Base-by-base conservation (phyloP, 1,140 invertebrate genomes). In the Ostrea edulis region DNA sequence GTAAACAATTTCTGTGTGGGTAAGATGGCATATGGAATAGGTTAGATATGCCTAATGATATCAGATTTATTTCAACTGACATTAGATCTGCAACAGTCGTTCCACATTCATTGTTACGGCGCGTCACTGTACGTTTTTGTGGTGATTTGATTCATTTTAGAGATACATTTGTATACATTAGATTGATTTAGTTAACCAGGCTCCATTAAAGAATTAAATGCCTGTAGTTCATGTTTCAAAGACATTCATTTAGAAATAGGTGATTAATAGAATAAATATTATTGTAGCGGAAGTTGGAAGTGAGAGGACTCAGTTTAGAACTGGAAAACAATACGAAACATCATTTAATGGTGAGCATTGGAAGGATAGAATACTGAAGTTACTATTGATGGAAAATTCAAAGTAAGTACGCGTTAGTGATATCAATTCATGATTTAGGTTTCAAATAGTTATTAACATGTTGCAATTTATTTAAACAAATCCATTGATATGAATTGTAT, bases 191-290 rank as follows among this genome's bases (percentile, higher is more conserved):
- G 68, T 77, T 77, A 77, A 25, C 68, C 68, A 77, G 68, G 22
- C 68, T 71, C 68, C 68, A 71, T 71, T 71, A 71, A 71, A 71
- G 68, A 77, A 35, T 77, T 77, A 77, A 77, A 77, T 77, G 68
- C 68, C 68, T 35, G 8, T 17, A 77, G 68, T 77, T 77, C 68
- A 77, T 25, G 14, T 77, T 77, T 29, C 68, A 77, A 77, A 77
- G 68, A 77, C 25, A 77, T 25, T 77, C 25, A 77, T 77, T 77
- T 77, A 77, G 68, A 77, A 62, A 77, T 77, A 77, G 68, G 68
- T 77, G 68, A 77, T 77, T 77, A 77, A 77, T 25, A 25, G 29
- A 77, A 77, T 77, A 77, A 77, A 77, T 77, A 77, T 77, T 77
- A 77, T 77, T 77, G 68, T 77, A 77, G 68, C 68, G 25, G 68